phyloP scores from a whole-genome alignment of 2,888 invertebrate genomes.

The Pardosa pseudoannulata region DNA sequence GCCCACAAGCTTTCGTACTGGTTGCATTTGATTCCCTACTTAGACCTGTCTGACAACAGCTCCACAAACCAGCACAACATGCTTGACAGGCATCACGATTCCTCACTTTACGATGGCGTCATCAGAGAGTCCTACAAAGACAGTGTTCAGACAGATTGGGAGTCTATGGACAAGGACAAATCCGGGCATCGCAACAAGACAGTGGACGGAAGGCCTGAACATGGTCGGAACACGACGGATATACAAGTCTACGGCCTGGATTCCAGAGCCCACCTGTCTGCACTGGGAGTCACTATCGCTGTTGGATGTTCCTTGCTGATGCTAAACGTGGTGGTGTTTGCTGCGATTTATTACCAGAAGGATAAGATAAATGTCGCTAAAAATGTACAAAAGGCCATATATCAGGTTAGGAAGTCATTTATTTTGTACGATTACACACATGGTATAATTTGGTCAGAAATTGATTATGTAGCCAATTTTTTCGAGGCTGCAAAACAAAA shows the following conservation, averaged over 20 bases:
- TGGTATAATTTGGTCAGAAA: no score
- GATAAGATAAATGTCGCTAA: slow-evolving; percentile 68
- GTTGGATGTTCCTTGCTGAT: slow-evolving; percentile 77
- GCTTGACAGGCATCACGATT: slow-evolving; percentile 88
- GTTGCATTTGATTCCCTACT: slow-evolving; percentile 94
- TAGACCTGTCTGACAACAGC: slow-evolving; percentile 77
- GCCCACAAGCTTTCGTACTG: slow-evolving; percentile 96
- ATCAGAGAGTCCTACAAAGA: slow-evolving; percentile 81
- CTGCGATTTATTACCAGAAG: slow-evolving; percentile 74
- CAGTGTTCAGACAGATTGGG: not conserved
- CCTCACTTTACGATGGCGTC: slow-evolving; percentile 91
- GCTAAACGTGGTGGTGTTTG: slow-evolving; percentile 73
- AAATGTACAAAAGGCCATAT: slow-evolving; percentile 54
- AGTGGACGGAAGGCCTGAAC: not conserved
- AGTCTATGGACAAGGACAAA: not conserved
- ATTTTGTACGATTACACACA: no score
- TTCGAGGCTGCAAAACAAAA: no score
- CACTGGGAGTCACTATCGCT: slow-evolving; percentile 95
- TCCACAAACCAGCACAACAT: slow-evolving; percentile 77
- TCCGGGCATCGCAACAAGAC: not conserved
- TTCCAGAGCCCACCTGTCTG: slow-evolving; percentile 86
- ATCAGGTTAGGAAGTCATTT: no score
- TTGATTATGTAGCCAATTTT: no score
- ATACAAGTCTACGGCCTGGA: slow-evolving; percentile 49
- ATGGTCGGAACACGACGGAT: slow-evolving; percentile 24